Evolutionary conservation across 2,888 invertebrate genomes (phyloP), one percentile per base, ranked within the genome.

Genomic region (Timandra comae): DNA sequence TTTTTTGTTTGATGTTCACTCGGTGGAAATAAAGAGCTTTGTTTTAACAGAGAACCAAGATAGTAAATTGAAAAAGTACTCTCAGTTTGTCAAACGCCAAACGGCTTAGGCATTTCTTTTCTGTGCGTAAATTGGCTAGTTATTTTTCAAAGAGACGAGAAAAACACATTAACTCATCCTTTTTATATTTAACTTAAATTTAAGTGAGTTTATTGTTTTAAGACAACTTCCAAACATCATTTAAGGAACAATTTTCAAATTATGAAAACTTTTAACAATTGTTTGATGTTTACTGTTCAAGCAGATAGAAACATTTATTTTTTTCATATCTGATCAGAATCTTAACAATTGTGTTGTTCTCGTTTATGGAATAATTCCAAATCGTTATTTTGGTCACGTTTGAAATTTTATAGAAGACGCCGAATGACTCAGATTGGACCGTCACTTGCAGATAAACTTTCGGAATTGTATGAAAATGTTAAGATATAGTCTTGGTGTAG

Each of bases 371-470:
- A 16, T 46, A 52, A 56, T 56, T 38, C 46, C 35, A 49, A 58
- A 56, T 66, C 65, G 58, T 65, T 62, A 79, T 79, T 76, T 69
- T 41, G 51, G 59, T 75, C 79, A 79, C 79, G 79, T 78, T 52
- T 56, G 38, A 52, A 60, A 43, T 57, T 71, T 74, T 67, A 71
- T 68, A 70, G 70, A 66, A 68, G 52, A 54, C 56, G 48, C 60
- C 55, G 55, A 50, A 58, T 51, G 59, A 51, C 56, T 64, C 49
- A 60, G 69, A 78, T 79, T 79, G 77, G 79, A 75, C 77, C 49
- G 76, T 77, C 79, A 70, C 62, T 68, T 56, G 53, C 79, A 79
- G 76, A 75, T 61, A 65, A 71, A 68, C 74, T 67, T 63, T 46
- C 54, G 61, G 53, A 56, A 65, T 16, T n/a, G n/a, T n/a, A n/a